Conservation (phyloP, 64 coral and sea anemone genomes). For the Anthopleura sola region DNA sequence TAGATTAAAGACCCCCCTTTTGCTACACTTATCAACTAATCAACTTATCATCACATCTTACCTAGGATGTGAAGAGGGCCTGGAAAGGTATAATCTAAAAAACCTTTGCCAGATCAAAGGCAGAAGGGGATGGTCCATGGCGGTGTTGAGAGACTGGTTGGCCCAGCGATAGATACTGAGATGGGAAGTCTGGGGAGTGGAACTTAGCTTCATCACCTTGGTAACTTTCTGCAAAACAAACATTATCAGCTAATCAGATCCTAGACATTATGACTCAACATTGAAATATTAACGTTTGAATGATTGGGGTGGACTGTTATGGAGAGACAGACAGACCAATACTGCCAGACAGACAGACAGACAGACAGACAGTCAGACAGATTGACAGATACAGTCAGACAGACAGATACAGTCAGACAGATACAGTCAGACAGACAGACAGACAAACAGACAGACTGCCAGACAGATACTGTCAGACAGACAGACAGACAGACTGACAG, state of each 20-base stretch:
- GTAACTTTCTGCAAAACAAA: slow-evolving; percentile 73
- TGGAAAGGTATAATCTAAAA: slow-evolving; percentile 72
- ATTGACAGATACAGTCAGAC: not conserved
- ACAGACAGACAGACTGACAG: not conserved
- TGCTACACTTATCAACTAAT: too few species aligned
- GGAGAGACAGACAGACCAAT: too few species aligned
- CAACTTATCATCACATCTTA: slow-evolving; percentile 19
- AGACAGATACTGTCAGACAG: not conserved
- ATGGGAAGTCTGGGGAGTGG: slow-evolving; percentile 45
- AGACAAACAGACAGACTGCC: not conserved
- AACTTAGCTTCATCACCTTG: slow-evolving; percentile 69
- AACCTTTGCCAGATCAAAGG: slow-evolving; percentile 94
- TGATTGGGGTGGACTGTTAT: too few species aligned
- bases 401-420: not conserved
- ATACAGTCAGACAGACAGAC: not conserved
- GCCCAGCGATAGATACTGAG: slow-evolving; percentile 94
- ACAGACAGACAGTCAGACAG: not conserved
- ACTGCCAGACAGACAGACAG: not conserved
- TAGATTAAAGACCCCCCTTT: too few species aligned
- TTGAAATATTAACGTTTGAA: too few species aligned
- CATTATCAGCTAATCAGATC: not conserved
- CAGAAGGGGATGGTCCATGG: slow-evolving; percentile 64
- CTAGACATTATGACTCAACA: not conserved
- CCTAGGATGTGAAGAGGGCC: slow-evolving; percentile 65
- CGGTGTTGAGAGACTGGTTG: slow-evolving; percentile 62